phyloP scores from a whole-genome alignment of 2,797 vertebrate species.

The Sciurus vulgaris region DNA sequence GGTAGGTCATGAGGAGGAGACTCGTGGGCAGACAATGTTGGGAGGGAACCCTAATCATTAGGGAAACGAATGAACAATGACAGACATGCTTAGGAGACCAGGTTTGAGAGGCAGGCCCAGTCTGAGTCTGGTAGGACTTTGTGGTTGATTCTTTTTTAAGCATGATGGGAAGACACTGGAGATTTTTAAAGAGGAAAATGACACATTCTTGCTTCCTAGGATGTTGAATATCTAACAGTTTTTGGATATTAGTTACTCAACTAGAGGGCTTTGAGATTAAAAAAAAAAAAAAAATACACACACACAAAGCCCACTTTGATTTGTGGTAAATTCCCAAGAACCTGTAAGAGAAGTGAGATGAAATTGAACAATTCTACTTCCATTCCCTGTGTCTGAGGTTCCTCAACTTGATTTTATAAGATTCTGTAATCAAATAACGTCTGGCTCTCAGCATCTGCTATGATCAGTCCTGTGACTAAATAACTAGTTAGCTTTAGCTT shows the following conservation, averaged over 20 bases:
- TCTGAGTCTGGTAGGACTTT: too few relatives aligned
- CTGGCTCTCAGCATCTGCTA: neutral
- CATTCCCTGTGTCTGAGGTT: fast-evolving
- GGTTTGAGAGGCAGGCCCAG: neutral
- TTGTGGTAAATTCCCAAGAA: neutral
- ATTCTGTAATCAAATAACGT: neutral
- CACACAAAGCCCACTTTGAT: neutral
- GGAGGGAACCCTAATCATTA: neutral
- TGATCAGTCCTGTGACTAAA: neutral
- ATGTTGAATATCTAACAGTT: neutral
- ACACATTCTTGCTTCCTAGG: neutral
- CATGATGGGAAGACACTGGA: neutral
- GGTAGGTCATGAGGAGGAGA: neutral
- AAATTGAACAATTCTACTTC: neutral
- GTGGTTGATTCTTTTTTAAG: neutral
- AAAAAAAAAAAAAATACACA: neutral
- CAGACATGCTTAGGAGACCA: neutral
- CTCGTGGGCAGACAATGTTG: neutral
- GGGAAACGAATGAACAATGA: neutral
- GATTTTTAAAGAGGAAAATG: neutral
- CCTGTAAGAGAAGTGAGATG: neutral
- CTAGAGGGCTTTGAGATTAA: neutral
- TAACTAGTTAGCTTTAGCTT: neutral
- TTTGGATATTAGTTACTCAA: neutral
- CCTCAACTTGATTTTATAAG: neutral